Evolutionary conservation across 1,140 invertebrate species (phyloP), one percentile per base, ranked within the genome.

Genomic region (Trichonephila inaurata): DNA sequence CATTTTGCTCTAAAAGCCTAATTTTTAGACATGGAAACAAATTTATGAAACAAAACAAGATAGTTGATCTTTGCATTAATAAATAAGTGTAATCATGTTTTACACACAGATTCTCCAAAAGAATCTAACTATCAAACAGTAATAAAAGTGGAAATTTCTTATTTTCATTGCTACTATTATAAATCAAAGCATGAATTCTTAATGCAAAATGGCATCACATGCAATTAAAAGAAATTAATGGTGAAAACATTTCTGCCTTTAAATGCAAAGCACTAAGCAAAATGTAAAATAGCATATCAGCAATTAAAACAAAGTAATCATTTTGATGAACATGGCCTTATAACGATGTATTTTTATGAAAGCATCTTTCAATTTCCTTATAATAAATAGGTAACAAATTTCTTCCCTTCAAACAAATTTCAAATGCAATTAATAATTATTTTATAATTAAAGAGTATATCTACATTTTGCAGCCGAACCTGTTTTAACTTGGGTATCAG

Each of bases 401-500:
- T 58, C 28, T n/a, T 28, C 58, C 61, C 5, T 51, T 19, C 24
- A 33, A 24, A 62, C 85, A 87, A 51, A 51, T 60, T 62, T 62
- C 61, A 60, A 60, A 69, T 69, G 66, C 72, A 77, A 77, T 40
- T 24, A n/a, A 18, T 64, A 77, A 77, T 60, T 33, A 72, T 33
- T 40, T 24, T 24, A 12, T 66, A 81, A 44, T 92, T 72, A 87
- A 69, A 92, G 28, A 14, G 77, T 82, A 64, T 44, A 92, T 92
- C 83, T 86, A 58, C 64, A 87, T 87, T 92, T 92, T 28, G 91
- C 64, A 24, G 62, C 61, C 0, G 91, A 92, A 10, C 91, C 91
- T 6, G 62, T 66, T 92, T 92, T 92, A 69, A 92, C 19, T 86
- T 92, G 91, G 28, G 91, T 92, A 33, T 92, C 91, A 33, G 82